These are phyloP conservation scores for Aurelia aurita DNA, from an alignment of 30 jellyfish, hydroid and myxozoan genomes.

Conservation along the genomic window DNA sequence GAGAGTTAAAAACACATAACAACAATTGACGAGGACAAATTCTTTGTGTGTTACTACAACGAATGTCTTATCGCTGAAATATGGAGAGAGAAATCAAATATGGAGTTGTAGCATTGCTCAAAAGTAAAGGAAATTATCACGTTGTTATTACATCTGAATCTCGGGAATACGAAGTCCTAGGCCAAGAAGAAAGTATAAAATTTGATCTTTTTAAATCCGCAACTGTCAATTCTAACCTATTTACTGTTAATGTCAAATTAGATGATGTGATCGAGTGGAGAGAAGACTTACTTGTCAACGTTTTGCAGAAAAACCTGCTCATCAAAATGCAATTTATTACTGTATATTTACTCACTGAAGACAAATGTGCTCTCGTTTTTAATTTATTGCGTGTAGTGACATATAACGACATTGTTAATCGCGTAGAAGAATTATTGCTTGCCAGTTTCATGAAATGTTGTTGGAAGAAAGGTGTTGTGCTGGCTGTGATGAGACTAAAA, in stretches of 20 bases:
- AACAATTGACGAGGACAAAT: background rate
- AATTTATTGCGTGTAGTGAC: conserved; percentile 2
- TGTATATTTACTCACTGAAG: background rate
- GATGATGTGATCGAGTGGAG: background rate
- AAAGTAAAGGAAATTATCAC: too few relatives aligned
- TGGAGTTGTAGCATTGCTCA: too few relatives aligned
- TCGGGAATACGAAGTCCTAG: background rate
- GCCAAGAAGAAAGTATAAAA: background rate
- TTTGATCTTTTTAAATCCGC: background rate
- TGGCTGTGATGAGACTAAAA: conserved; percentile 3
- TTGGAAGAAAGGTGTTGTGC: background rate
- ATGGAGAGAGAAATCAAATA: too few relatives aligned
- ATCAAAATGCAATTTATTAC: background rate
- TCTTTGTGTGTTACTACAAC: background rate
- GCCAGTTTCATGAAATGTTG: background rate
- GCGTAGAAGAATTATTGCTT: background rate
- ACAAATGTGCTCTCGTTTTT: background rate
- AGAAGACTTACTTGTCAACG: background rate
- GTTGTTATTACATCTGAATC: too few relatives aligned
- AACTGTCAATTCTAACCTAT: background rate
- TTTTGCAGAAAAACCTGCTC: background rate
- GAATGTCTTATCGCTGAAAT: too few relatives aligned
- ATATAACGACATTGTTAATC: background rate
- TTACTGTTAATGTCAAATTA: background rate
- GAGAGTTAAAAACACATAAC: background rate